phyloP scores from a whole-genome alignment of 2,888 invertebrate species.

The Oegoconia quadripuncta region DNA sequence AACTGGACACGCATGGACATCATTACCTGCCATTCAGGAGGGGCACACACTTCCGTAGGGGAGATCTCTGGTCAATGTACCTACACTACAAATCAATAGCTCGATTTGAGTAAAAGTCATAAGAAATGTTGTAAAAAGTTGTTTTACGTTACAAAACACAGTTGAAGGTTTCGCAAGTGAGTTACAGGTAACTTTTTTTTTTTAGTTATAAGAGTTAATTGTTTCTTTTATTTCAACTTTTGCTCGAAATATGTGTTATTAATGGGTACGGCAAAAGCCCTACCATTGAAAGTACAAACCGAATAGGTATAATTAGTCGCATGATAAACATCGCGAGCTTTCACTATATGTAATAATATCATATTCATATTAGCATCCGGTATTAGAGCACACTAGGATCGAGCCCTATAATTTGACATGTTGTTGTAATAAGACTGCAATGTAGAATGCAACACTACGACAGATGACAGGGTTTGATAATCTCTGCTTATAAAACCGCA shows the following conservation, averaged over 20 bases:
- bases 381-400: not conserved
- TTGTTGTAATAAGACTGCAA: not conserved
- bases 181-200: too few relatives aligned
- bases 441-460: not conserved
- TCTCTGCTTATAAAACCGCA: slow-evolving; percentile 10
- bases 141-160: too few relatives aligned
- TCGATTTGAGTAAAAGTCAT: slow-evolving; percentile 32
- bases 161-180: too few relatives aligned
- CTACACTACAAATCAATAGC: slow-evolving; percentile 36
- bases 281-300: too few relatives aligned
- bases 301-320: too few relatives aligned
- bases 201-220: too few relatives aligned
- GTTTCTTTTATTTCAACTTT: too few relatives aligned
- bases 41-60: slow-evolving; percentile 52
- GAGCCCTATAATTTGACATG: not conserved
- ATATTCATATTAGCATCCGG: not conserved
- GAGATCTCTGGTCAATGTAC: slow-evolving; percentile 39
- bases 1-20: slow-evolving; percentile 45
- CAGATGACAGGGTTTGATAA: slow-evolving; percentile 8
- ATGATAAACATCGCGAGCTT: too few relatives aligned
- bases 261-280: too few relatives aligned
- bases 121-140: slow-evolving; percentile 22
- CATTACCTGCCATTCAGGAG: slow-evolving; percentile 38
- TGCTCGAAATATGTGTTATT: too few relatives aligned
- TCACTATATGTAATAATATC: too few relatives aligned